Evolutionary conservation across 1,140 invertebrate genomes (phyloP).

Genomic region (Caerostris darwini): DNA sequence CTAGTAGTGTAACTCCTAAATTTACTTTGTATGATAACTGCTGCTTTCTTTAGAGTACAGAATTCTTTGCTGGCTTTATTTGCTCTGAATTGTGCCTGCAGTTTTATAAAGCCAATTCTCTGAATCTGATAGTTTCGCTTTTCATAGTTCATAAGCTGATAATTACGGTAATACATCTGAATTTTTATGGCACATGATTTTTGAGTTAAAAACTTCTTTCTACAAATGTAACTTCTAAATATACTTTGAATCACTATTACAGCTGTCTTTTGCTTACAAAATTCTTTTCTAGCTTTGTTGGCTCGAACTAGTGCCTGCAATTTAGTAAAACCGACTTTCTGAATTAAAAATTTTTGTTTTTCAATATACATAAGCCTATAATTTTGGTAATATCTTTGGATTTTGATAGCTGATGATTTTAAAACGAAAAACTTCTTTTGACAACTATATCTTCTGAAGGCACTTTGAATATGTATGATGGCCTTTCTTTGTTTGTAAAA

Average conservation of each 20-base stretch:
- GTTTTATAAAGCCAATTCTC: neutral
- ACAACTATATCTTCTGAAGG: neutral
- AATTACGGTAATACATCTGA: neutral
- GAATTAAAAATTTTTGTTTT: neutral
- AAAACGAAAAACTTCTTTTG: constrained; percentile 37
- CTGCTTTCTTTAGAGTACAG: neutral
- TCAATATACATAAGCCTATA: neutral
- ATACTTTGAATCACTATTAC: constrained; percentile 2
- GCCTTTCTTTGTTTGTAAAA: neutral
- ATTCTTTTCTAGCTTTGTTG: neutral
- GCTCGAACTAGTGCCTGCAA: constrained; percentile 12
- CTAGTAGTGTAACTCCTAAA: neutral
- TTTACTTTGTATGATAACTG: neutral
- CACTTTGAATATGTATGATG: neutral
- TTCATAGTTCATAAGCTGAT: neutral
- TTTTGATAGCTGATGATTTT: constrained; percentile 56
- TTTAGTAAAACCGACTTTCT: neutral
- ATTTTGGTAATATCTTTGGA: neutral
- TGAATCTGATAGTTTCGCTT: neutral
- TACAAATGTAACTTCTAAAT: neutral
- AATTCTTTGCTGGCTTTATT: neutral
- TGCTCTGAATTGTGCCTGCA: neutral
- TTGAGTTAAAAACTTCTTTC: neutral
- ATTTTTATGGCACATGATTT: neutral
- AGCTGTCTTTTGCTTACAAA: constrained; percentile 9